Evolutionary conservation across 2,888 invertebrate species (phyloP).

Genomic region (Sacculina carcini): DNA sequence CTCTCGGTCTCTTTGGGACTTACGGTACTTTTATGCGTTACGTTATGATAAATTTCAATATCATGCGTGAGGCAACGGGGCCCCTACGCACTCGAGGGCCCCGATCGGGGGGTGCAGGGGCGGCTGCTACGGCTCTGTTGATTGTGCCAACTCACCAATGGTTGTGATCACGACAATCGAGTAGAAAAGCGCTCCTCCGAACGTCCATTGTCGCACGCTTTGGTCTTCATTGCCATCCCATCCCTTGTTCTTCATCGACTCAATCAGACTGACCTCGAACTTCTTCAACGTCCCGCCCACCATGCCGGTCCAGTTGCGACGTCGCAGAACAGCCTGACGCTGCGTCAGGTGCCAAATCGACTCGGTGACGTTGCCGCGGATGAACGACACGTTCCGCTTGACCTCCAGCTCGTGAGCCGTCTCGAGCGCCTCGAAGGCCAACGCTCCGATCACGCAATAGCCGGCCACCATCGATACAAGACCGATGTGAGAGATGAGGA

Average conservation of each 20-base stretch:
- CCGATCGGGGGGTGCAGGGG: no score
- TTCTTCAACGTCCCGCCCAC: conserved; percentile 30
- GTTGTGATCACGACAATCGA: conserved; percentile 89
- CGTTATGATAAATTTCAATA: no score
- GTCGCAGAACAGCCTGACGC: conserved; percentile 32
- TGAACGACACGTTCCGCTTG: conserved; percentile 12
- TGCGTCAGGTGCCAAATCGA: conserved; percentile 37
- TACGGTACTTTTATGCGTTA: no score
- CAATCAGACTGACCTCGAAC: conserved; percentile 43
- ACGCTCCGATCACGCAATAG: conserved; percentile 66
- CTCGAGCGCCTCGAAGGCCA: conserved; percentile 37
- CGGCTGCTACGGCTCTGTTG: background rate
- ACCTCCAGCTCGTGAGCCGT: conserved; percentile 12
- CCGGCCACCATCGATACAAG: conserved; percentile 63
- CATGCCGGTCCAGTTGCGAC: conserved; percentile 50
- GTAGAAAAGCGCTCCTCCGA: conserved; percentile 69
- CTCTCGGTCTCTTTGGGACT: no score
- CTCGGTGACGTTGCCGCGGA: conserved; percentile 11
- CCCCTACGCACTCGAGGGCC: no score
- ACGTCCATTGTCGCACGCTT: conserved; percentile 45
- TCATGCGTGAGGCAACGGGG: no score
- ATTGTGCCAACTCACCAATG: conserved; percentile 38
- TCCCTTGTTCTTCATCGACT: conserved; percentile 61
- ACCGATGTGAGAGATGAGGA: conserved; percentile 64
- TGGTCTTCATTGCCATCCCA: conserved; percentile 49